Evolutionary conservation across 2,888 invertebrate genomes (phyloP), one percentile per base, ranked within the genome.

Genomic region (Aethes cnicana): DNA sequence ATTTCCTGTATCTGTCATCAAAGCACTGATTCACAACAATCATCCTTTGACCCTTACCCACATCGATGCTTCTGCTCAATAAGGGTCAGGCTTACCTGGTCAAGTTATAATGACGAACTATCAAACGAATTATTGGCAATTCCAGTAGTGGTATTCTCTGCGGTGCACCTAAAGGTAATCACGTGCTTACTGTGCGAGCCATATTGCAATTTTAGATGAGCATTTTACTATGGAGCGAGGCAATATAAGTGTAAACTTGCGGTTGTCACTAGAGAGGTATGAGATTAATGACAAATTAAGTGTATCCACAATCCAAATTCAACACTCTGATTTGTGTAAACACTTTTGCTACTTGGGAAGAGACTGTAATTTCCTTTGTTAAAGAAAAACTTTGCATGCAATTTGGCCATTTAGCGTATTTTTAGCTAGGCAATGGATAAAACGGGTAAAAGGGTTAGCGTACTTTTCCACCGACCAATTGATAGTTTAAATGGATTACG

Each of bases 191-290:
- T 55, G 64, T 65, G 63, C 65, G 62, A 64, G 67, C 68, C 62
- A 75, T 78, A 81, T 81, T 81, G 81, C 81, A 75, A 69, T 75
- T 77, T 75, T 54, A 63, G 68, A 70, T 56, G 66, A 64, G 68
- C 65, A 70, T 66, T 76, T 74, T 71, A 66, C 66, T 58, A 66
- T 62, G 59, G 59, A 53, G 59, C 54, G 59, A 62, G 55, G 56
- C 60, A 65, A 62, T 52, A 52, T 46, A 49, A 25, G 25, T 32
- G 25, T 7, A 33, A 32, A 39, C 17, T 46, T 39, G 11, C 25
- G 39, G 17, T 21, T 41, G 43, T 37, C 44, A 25, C 36, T 12
- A 16, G 12, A 18, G 11, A 18, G 25, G 36, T 37, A 33, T 5
- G n/a, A n/a, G n/a, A n/a, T n/a, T n/a, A n/a, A n/a, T n/a, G n/a